Conservation (phyloP, 2,113 vertebrate species). For the Echinops telfairi region DNA sequence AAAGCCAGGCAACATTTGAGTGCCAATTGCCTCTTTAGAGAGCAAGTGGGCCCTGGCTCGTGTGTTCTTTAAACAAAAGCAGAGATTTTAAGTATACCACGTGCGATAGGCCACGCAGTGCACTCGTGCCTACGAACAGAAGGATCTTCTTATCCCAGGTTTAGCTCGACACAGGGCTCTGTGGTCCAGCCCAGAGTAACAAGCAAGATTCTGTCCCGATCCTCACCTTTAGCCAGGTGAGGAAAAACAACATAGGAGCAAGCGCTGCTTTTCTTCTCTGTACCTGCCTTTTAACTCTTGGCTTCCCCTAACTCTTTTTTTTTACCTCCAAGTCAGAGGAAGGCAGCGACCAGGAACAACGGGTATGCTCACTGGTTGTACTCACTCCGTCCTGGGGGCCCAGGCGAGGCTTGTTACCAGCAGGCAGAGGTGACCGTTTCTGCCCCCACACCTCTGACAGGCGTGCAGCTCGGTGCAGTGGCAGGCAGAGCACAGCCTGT, state of each 20-base stretch:
- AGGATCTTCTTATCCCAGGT: not conserved
- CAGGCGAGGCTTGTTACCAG: not conserved
- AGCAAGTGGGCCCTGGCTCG: fast-evolving
- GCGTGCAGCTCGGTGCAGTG: not conserved
- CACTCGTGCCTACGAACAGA: not conserved
- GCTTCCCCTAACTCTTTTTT: no score
- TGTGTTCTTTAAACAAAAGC: not conserved
- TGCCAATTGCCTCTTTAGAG: not conserved
- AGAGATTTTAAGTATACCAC: not conserved
- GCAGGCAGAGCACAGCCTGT: not conserved
- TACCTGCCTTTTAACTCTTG: not conserved
- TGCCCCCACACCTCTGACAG: not conserved
- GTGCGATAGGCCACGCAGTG: not conserved
- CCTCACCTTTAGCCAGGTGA: not conserved
- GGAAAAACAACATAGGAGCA: fast-evolving
- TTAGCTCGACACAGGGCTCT: not conserved
- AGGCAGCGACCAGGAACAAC: not conserved
- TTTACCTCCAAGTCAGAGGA: not conserved
- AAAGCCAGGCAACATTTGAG: not conserved
- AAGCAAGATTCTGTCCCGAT: not conserved
- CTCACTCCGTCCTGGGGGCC: not conserved
- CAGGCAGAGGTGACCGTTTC: not conserved
- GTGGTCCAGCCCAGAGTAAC: not conserved
- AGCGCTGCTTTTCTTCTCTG: not conserved
- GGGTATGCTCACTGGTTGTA: not conserved